Evolutionary conservation across 2,113 vertebrate genomes (phyloP).

Genomic region (Tachuris rubrigastra): DNA sequence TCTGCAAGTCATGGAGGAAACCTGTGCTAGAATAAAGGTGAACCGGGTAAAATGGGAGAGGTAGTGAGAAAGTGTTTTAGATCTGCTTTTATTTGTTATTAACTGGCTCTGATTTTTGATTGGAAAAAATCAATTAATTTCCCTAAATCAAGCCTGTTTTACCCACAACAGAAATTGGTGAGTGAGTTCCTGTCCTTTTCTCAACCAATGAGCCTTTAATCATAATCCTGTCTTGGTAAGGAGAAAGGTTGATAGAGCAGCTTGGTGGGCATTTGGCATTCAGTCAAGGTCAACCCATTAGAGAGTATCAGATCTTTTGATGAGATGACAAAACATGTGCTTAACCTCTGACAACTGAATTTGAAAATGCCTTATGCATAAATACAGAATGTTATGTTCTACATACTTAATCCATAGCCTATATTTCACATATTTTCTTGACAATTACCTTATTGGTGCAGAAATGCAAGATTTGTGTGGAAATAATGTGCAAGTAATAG

Average conservation of each 20-base stretch:
- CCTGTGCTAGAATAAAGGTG: background rate
- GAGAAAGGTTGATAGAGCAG: background rate
- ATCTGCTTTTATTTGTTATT: background rate
- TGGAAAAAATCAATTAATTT: background rate
- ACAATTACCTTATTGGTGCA: background rate
- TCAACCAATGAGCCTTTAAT: background rate
- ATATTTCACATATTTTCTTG: background rate
- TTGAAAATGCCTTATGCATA: background rate
- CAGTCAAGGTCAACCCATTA: background rate
- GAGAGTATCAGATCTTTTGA: background rate
- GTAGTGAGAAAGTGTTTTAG: fast-evolving
- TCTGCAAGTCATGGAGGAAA: background rate
- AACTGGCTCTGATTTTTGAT: background rate
- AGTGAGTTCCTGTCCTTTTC: background rate
- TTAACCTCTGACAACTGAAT: background rate
- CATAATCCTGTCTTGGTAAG: background rate
- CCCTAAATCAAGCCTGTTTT: background rate
- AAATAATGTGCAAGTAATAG: background rate
- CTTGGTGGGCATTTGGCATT: background rate
- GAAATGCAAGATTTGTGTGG: background rate
- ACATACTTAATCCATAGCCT: background rate
- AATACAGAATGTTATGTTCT: background rate
- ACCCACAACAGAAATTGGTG: background rate
- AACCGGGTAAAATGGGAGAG: background rate
- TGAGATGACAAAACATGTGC: background rate